phyloP scores from a whole-genome alignment of 2,888 invertebrate species.

The Priocnemis perturbator region DNA sequence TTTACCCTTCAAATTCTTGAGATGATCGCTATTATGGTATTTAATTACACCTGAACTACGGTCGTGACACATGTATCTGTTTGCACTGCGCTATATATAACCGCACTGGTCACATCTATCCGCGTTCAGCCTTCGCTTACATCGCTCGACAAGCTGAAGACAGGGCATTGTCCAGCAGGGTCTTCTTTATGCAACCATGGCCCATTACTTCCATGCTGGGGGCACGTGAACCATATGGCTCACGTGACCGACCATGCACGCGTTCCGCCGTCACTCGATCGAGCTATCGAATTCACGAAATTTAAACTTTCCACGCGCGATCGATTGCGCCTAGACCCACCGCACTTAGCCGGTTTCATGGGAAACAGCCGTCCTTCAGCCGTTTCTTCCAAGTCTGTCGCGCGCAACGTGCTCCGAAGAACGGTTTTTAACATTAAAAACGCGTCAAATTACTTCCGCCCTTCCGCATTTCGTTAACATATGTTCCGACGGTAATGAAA shows the following conservation, averaged over 20 bases:
- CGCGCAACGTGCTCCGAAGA: neutral
- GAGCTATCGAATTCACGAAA: slow-evolving; percentile 67
- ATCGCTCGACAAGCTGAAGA: no score
- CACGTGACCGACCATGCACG: slow-evolving; percentile 49
- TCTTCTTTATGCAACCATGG: slow-evolving; percentile 59
- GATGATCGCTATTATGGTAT: no score
- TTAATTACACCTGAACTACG: no score
- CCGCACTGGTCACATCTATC: no score
- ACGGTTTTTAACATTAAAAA: slow-evolving; percentile 24
- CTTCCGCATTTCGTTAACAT: no score
- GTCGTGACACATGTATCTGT: no score
- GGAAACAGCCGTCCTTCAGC: slow-evolving; percentile 42
- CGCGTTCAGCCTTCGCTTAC: no score
- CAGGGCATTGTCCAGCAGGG: slow-evolving; percentile 37
- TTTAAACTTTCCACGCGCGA: slow-evolving; percentile 62
- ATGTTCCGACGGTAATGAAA: no score
- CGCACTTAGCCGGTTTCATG: slow-evolving; percentile 58
- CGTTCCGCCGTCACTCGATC: slow-evolving; percentile 45
- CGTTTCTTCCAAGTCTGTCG: neutral
- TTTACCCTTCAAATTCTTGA: no score
- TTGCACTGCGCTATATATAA: no score
- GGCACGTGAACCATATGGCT: slow-evolving; percentile 67
- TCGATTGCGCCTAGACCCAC: slow-evolving; percentile 41
- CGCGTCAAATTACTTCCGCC: slow-evolving; percentile 12
- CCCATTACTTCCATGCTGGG: slow-evolving; percentile 67